Evolutionary conservation across 1,140 invertebrate genomes (phyloP).

Genomic region (Dendrolimus kikuchii): DNA sequence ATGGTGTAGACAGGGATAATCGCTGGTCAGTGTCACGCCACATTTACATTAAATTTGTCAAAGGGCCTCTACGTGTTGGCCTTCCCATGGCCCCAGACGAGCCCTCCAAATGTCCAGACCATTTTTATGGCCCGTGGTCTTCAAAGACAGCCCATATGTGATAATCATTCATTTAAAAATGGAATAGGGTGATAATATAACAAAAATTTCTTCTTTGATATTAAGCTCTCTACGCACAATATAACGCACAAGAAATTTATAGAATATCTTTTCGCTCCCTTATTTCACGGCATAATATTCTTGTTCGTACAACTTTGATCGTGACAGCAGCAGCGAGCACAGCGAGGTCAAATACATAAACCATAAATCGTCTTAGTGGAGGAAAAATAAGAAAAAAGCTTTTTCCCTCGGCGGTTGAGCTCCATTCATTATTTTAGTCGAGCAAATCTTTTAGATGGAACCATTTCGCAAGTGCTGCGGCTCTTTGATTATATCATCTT

Average conservation of each 20-base stretch:
- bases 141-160: too few relatives aligned
- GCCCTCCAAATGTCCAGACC: too few relatives aligned
- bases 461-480: background rate
- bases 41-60: too few relatives aligned
- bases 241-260: constrained; percentile 3
- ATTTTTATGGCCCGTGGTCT: too few relatives aligned
- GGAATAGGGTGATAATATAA: too few relatives aligned
- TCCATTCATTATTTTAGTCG: constrained; percentile 44
- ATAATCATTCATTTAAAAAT: too few relatives aligned
- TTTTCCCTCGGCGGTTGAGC: constrained; percentile 42
- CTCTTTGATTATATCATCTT: background rate
- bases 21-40: too few relatives aligned
- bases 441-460: constrained; percentile 9
- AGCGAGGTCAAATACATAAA: constrained; percentile 63
- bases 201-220: background rate
- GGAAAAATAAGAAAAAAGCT: constrained; percentile 44
- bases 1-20: too few relatives aligned
- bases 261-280: constrained; percentile 16
- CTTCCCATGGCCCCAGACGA: too few relatives aligned
- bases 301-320: constrained; percentile 43
- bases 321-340: constrained; percentile 36
- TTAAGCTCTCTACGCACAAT: background rate
- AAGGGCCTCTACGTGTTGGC: too few relatives aligned
- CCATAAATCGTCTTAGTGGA: constrained; percentile 53
- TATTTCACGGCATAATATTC: constrained; percentile 34